Base-by-base conservation (phyloP, 2,888 invertebrate genomes). In the Trichopoda pennipes region DNA sequence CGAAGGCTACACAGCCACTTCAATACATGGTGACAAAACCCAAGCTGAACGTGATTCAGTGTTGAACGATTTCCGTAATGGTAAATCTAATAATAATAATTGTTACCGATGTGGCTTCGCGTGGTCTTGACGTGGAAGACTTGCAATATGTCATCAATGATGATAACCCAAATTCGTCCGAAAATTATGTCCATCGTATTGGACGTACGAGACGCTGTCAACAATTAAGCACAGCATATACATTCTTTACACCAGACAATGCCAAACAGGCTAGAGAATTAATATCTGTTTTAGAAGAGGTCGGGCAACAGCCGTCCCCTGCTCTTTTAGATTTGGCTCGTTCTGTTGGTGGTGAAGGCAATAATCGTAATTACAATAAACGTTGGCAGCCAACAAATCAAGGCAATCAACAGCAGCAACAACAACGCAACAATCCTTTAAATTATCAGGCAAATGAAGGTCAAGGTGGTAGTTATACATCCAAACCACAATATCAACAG, bases 181-280 rank as follows among this genome's bases (percentile, higher is more conserved):
- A 99, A 92, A 99, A 99, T 92, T 99, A 99, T 90, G 98, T 99
- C 83, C 99, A 99, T 91, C 94, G 99, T 86, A 99, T 99, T 91
- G 98, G 95, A 74, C 90, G 90, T 58, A 90, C 90, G 12, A 89
- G 98, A 10, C 95, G 99, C 85, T 96, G 97, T 87, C 96, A 97
- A 88, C 97, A 97, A 89, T 95, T 96, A 44, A 97, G 98, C 63
- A 99, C 98, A 8, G 98, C 99, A 0, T 99, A 98, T 91, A 98
- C 99, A 4, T 98, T 98, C 92, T 99, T 99, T 92, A 98, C 99
- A 0, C 94, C 95, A 14, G 95, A 95, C 82, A 98, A 99, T 91
- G 94, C 95, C 42, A 95, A 97, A 81, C 98, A 99, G 90, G 98
- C 98, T 0, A 95, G 96, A 85, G 98, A 98, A 88, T 92, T 99